A percentile compares a stretch with the other conserved stretches of the same genome.
Evolutionary conservation across 2,113 vertebrate species (phyloP).

Genomic region (Callorhinus ursinus): DNA sequence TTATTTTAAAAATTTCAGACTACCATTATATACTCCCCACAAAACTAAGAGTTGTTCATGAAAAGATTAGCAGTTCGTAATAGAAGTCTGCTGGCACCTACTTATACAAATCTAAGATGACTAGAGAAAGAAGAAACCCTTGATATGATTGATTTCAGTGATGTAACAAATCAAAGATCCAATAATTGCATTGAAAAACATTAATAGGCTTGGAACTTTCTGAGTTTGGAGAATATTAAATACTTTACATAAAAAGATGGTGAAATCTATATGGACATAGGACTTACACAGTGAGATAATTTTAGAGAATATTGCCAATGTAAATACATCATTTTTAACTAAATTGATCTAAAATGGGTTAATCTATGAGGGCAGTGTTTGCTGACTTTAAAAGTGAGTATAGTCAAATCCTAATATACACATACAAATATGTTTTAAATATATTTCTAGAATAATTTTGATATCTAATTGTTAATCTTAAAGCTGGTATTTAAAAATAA

Average conservation of each 20-base stretch:
- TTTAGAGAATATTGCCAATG: conserved; percentile 25
- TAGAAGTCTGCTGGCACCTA: background rate
- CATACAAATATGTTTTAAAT: background rate
- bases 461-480: background rate
- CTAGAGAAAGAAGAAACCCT: background rate
- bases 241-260: background rate
- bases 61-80: background rate
- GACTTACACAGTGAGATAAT: conserved; percentile 5
- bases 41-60: background rate
- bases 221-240: background rate
- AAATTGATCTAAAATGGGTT: background rate
- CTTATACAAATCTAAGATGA: background rate
- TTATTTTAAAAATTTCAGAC: background rate
- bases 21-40: background rate
- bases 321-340: background rate
- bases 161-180: background rate
- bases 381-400: background rate
- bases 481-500: background rate
- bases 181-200: background rate
- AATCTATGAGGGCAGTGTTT: background rate
- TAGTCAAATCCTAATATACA: background rate
- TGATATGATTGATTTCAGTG: background rate
- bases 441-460: conserved; percentile 17
- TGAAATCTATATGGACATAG: background rate
- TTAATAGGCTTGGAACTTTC: background rate